A percentile compares a stretch with the other conserved stretches of the same genome.
phyloP scores from a whole-genome alignment of 2,888 invertebrate species.

The Drosophila robusta region DNA sequence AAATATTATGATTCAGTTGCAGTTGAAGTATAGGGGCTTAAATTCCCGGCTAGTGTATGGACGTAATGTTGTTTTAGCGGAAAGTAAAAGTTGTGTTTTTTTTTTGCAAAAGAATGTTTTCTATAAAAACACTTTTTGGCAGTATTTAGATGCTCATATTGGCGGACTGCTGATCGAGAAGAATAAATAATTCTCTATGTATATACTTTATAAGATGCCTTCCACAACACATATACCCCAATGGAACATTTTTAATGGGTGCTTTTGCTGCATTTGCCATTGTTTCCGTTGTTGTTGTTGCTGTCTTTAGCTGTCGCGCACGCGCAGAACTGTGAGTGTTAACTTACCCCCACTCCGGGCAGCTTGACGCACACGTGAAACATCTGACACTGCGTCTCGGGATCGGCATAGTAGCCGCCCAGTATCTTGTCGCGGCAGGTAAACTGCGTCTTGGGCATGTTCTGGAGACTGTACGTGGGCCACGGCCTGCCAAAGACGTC shows the following conservation, averaged over 20 bases:
- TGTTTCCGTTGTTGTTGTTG: conserved; percentile 21
- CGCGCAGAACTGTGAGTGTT: conserved; percentile 1
- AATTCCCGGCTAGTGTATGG: no score
- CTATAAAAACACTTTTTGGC: no score
- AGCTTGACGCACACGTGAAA: conserved; percentile 95
- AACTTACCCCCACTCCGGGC: conserved; percentile 89
- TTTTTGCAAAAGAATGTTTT: no score
- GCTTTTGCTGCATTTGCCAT: conserved; percentile 3
- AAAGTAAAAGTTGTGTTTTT: no score
- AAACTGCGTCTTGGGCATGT: conserved; percentile 88
- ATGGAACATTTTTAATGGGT: not conserved
- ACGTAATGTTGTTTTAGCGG: no score
- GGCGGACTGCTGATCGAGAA: no score
- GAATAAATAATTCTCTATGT: no score
- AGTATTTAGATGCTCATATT: no score
- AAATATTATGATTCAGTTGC: no score
- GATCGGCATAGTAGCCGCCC: conserved; percentile 95
- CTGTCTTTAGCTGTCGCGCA: conserved; percentile 20
- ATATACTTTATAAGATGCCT: no score
- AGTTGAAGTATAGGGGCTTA: no score
- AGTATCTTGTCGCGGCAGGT: conserved; percentile 93
- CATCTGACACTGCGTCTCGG: conserved; percentile 94
- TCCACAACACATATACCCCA: no score
- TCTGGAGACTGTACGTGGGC: conserved; percentile 87
- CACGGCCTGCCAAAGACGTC: conserved; percentile 81